Percentiles rank a stretch among this genome's conserved stretches.
These are phyloP conservation scores for Pissodes strobi DNA, from an alignment of 1,140 invertebrate genomes.

Conservation along the genomic window DNA sequence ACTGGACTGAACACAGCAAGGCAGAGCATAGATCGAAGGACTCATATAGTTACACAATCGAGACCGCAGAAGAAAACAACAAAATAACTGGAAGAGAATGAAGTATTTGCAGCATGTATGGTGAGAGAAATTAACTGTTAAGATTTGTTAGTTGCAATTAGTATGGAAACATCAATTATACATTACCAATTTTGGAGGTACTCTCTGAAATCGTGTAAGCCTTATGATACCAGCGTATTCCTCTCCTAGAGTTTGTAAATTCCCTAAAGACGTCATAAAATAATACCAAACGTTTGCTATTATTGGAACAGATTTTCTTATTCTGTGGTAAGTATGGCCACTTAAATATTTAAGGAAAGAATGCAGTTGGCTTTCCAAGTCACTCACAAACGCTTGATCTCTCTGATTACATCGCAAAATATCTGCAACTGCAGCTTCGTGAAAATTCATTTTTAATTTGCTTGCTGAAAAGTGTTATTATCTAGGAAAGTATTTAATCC, in stretches of 20 bases:
- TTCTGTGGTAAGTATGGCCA: conserved; percentile 38
- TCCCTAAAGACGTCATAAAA: conserved; percentile 76
- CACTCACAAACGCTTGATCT: conserved; percentile 49
- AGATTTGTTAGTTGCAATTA: background rate
- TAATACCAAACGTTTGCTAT: conserved; percentile 66
- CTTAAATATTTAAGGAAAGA: conserved; percentile 43
- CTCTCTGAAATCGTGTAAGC: conserved; percentile 67
- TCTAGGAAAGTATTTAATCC: too few relatives aligned
- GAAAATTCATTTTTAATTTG: conserved; percentile 35
- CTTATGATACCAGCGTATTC: conserved; percentile 92
- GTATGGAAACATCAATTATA: background rate
- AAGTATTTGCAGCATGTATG: too few relatives aligned
- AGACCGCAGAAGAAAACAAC: too few relatives aligned
- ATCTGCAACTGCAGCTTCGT: conserved; percentile 49
- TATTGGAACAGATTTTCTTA: conserved; percentile 39
- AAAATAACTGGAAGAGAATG: too few relatives aligned
- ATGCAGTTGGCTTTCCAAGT: conserved; percentile 46
- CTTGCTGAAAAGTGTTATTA: too few relatives aligned
- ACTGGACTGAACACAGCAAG: too few relatives aligned
- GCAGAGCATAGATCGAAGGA: too few relatives aligned
- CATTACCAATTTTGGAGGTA: conserved; percentile 64
- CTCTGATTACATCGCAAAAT: conserved; percentile 48
- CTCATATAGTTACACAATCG: too few relatives aligned
- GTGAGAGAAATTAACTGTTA: too few relatives aligned
- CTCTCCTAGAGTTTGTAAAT: conserved; percentile 89